These are phyloP conservation scores for Orius laevigatus DNA, from an alignment of 1,140 invertebrate species.

Conservation along the genomic window DNA sequence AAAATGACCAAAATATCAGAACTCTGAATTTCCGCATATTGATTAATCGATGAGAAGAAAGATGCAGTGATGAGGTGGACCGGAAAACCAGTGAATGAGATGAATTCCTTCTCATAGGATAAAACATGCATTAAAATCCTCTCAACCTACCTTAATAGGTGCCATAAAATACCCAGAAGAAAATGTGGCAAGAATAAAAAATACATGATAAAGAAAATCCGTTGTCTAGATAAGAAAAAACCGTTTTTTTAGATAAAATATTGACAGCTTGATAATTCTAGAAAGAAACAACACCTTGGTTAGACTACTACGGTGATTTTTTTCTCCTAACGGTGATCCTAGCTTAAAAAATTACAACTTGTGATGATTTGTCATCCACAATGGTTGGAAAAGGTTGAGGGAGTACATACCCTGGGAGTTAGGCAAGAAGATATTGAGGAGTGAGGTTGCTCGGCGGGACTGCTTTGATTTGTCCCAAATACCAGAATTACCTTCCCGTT, in stretches of 20 bases:
- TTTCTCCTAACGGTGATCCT: neutral
- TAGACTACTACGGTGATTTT: neutral
- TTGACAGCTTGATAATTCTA: no score
- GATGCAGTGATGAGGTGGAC: no score
- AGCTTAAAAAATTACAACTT: no score
- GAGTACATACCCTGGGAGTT: slow-evolving; percentile 70
- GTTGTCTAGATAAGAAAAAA: neutral
- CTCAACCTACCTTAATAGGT: no score
- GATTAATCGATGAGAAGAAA: no score
- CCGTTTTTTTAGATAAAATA: no score
- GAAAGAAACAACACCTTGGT: neutral
- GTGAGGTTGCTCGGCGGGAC: slow-evolving; percentile 79
- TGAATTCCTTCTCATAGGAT: no score
- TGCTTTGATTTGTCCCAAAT: slow-evolving; percentile 38
- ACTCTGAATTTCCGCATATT: no score
- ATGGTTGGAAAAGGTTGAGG: slow-evolving; percentile 13
- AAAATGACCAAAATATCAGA: no score
- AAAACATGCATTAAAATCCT: neutral
- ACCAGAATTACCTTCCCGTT: slow-evolving; percentile 39
- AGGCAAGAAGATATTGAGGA: slow-evolving; percentile 86
- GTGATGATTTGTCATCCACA: slow-evolving; percentile 1
- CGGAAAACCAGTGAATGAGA: no score
- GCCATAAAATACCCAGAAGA: neutral
- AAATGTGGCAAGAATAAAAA: slow-evolving; percentile 1
- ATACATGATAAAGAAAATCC: slow-evolving; percentile 4